These are phyloP conservation scores for Phengaris arion DNA, from an alignment of 2,888 invertebrate species.

Conservation along the genomic window DNA sequence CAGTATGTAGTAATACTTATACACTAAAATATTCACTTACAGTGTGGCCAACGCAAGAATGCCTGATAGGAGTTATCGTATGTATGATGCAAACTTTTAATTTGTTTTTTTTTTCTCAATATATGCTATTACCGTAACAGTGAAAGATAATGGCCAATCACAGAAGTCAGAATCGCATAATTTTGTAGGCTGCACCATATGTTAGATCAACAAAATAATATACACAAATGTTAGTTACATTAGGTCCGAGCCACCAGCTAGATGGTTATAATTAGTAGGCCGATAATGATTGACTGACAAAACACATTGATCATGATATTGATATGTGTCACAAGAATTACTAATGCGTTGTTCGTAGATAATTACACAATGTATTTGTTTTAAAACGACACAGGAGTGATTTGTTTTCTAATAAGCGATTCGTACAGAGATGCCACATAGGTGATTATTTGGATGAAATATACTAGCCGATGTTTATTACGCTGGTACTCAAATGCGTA, in stretches of 20 bases:
- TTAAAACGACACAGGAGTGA: too few species aligned
- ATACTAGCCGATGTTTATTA: too few species aligned
- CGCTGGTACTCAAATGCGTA: too few species aligned
- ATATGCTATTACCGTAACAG: neutral
- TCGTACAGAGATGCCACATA: too few species aligned
- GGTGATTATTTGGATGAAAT: too few species aligned
- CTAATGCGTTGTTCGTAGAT: too few species aligned
- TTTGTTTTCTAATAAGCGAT: too few species aligned
- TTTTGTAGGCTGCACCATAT: neutral
- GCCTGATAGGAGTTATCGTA: neutral
- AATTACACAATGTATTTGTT: too few species aligned
- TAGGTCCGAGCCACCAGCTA: neutral
- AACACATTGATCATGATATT: neutral
- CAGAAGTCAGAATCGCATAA: neutral
- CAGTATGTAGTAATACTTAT: constrained; percentile 6
- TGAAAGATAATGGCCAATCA: neutral
- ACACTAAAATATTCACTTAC: neutral
- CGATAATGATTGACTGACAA: neutral
- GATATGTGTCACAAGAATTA: too few species aligned
- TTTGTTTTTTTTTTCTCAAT: neutral
- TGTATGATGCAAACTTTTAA: neutral
- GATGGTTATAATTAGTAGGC: neutral
- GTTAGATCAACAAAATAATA: neutral
- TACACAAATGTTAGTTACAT: neutral
- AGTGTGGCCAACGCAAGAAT: neutral